These are phyloP conservation scores for Gadus macrocephalus DNA, from an alignment of 2,113 vertebrate genomes.

Conservation along the genomic window DNA sequence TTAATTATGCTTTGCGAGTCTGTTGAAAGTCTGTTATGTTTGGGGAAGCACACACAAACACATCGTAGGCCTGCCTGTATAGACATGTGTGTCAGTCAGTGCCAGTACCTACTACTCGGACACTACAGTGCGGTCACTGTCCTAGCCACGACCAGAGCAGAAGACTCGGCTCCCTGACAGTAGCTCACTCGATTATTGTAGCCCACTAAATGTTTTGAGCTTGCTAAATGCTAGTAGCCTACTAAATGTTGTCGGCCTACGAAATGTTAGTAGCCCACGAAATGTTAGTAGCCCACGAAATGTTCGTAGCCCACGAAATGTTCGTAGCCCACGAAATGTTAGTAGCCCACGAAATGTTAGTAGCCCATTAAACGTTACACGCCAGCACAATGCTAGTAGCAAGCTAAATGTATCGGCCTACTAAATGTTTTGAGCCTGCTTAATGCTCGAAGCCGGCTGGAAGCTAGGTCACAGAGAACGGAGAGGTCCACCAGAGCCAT, in stretches of 20 bases:
- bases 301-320: not conserved
- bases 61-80: too few species aligned
- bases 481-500: not conserved
- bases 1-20: not conserved
- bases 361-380: not conserved
- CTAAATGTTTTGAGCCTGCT: slow-evolving; percentile 9
- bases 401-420: not conserved
- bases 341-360: not conserved
- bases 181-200: slow-evolving; percentile 15
- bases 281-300: too few species aligned
- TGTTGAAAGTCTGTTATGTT: not conserved
- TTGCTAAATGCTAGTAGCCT: slow-evolving; percentile 7
- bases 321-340: not conserved
- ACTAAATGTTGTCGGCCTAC: not conserved
- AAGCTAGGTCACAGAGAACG: slow-evolving; percentile 7
- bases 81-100: too few species aligned
- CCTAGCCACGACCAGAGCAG: slow-evolving; percentile 2
- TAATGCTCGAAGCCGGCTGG: slow-evolving; percentile 14
- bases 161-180: not conserved
- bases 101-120: not conserved
- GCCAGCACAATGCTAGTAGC: not conserved
- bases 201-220: not conserved
- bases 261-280: not conserved
- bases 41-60: not conserved
- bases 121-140: not conserved